Base-by-base conservation (phyloP, 1,140 invertebrate genomes). In the Elysia chlorotica region DNA sequence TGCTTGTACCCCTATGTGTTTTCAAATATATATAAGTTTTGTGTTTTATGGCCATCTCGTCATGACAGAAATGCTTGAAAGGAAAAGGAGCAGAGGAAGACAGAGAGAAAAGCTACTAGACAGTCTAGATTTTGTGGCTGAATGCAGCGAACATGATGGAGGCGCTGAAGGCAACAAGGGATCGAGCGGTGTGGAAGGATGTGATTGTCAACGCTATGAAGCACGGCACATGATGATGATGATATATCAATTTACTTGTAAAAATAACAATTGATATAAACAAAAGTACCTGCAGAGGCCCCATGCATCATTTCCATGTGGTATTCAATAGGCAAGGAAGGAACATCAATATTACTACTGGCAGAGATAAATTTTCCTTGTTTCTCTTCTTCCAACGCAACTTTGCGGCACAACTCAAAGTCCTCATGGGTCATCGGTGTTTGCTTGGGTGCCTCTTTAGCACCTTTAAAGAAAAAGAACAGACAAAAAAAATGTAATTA, bases 241-340 rank as follows among this genome's bases (percentile, higher is more conserved):
- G 41, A n/a, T n/a, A 48, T 48, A 14, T 48, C n/a, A 10, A 48
- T 14, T n/a, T n/a, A 14, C n/a, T 48, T 48, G 41, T n/a, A 48
- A 14, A 10, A 48, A 48, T n/a, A 48, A 14, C 10, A 48, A 63
- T 14, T 63, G 61, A 19, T 31, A 35, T 14, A 63, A 17, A 14
- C 28, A 35, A 31, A 23, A 3, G n/a, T 21, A 70, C 67, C 67
- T 48, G 57, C 37, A 3, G 36, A 37, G 14, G 28, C 69, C 17
- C 69, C 69, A 62, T 36, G 69, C 69, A 71, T 71, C 57, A 71
- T 41, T 33, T 71, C 69, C 36, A 71, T 41, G 30, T 71, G 69
- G 17, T 71, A 48, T 36, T 38, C 37, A 25, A 63, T 71, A 4
- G 57, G 30, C 3, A 71, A 54, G 1, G 25, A 31, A 2, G 69